These are phyloP conservation scores for Noctua comes DNA, from an alignment of 2,888 invertebrate species.

Conservation along the genomic window DNA sequence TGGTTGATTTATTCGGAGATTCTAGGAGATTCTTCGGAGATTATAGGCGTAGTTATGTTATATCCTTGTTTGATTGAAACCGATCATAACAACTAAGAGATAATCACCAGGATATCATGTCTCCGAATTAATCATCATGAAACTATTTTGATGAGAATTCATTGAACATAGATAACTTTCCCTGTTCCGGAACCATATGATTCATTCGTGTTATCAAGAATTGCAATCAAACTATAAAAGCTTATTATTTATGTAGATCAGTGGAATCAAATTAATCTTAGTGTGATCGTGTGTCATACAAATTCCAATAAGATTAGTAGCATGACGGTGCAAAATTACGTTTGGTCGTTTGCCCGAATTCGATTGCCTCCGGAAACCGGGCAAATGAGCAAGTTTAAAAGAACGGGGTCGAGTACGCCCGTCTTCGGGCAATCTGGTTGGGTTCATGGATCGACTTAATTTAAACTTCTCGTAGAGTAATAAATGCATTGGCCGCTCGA, in stretches of 20 bases:
- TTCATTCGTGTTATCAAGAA: constrained; percentile 16
- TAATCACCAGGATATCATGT: background rate
- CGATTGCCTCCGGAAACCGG: background rate
- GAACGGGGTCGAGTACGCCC: background rate
- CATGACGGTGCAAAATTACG: background rate
- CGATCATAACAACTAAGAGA: background rate
- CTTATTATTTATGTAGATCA: background rate
- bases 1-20: no score
- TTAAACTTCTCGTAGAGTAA: background rate
- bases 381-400: background rate
- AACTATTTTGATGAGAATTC: background rate
- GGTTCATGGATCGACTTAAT: background rate
- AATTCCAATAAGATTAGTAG: background rate
- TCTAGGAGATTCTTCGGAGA: no score
- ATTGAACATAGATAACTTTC: background rate
- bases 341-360: background rate
- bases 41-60: background rate
- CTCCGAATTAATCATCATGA: background rate
- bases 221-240: constrained; percentile 2
- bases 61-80: background rate
- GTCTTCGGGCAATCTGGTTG: background rate
- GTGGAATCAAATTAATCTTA: constrained; percentile 4
- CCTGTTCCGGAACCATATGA: constrained; percentile 1
- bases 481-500: background rate
- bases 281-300: constrained; percentile 10